Evolutionary conservation across 2,113 vertebrate species (phyloP).

Genomic region (Albula goreensis): DNA sequence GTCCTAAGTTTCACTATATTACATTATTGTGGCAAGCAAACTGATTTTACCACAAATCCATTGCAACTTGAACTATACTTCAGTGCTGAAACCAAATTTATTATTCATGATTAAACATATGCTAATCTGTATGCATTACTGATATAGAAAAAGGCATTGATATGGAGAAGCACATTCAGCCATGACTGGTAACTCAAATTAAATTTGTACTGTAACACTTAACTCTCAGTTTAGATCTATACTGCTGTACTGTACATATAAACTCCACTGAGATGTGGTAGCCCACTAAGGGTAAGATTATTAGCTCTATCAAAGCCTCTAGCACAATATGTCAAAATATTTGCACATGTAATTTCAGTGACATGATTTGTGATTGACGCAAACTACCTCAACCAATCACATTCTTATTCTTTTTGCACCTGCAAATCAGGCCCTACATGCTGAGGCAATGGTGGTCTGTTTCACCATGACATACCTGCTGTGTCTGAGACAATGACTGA

Average conservation of each 20-base stretch:
- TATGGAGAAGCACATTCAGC: background rate
- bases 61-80: background rate
- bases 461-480: conserved; percentile 59
- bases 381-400: no score
- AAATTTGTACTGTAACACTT: no score
- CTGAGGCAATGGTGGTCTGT: background rate
- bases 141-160: background rate
- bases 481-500: conserved; percentile 69
- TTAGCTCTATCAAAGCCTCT: no score
- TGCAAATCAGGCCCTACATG: no score
- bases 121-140: background rate
- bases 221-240: no score
- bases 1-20: background rate
- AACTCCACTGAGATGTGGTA: no score
- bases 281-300: no score
- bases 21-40: conserved; percentile 7
- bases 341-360: no score
- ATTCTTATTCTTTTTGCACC: no score
- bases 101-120: background rate
- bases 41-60: background rate
- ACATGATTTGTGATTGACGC: no score
- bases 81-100: background rate
- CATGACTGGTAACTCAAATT: background rate
- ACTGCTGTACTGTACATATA: no score
- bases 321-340: no score